Evolutionary conservation across 2,888 invertebrate species (phyloP).

Genomic region (Eurytoma adleriae): DNA sequence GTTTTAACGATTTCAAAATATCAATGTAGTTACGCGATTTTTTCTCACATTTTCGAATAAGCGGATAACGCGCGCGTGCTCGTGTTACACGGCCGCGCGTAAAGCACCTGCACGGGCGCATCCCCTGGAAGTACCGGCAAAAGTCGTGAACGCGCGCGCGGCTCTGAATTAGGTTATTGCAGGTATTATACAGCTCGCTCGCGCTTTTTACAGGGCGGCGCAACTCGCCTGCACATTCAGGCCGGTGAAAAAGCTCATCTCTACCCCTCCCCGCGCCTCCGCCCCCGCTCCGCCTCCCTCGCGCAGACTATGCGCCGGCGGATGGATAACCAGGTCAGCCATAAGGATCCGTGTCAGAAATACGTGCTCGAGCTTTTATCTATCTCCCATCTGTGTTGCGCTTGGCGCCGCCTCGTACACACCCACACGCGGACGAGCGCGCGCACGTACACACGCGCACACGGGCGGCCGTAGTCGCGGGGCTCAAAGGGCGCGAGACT

Average conservation of each 20-base stretch:
- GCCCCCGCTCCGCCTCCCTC: neutral
- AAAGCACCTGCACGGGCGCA: too few relatives aligned
- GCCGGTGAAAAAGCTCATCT: constrained; percentile 41
- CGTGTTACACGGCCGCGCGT: neutral
- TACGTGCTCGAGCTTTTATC: constrained; percentile 25
- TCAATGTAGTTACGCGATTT: too few relatives aligned
- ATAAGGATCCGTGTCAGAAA: constrained; percentile 50
- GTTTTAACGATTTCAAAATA: too few relatives aligned
- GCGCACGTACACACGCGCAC: neutral
- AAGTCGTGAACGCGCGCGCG: neutral
- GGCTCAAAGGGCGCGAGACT: constrained; percentile 1
- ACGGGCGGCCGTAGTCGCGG: constrained; percentile 3
- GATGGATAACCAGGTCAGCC: constrained; percentile 50
- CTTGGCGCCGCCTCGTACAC: too few relatives aligned
- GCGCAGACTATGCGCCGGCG: neutral
- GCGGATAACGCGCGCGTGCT: too few relatives aligned
- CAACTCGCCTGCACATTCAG: constrained; percentile 31
- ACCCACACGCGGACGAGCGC: neutral
- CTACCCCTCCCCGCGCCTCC: too few relatives aligned
- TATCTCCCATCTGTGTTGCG: constrained; percentile 4
- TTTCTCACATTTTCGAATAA: too few relatives aligned
- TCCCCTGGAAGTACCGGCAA: neutral
- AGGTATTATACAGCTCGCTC: constrained; percentile 2
- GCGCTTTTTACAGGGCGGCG: constrained; percentile 9
- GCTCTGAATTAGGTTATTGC: constrained; percentile 1